Evolutionary conservation across 2,888 invertebrate species (phyloP).

Genomic region (Xylota segnis): DNA sequence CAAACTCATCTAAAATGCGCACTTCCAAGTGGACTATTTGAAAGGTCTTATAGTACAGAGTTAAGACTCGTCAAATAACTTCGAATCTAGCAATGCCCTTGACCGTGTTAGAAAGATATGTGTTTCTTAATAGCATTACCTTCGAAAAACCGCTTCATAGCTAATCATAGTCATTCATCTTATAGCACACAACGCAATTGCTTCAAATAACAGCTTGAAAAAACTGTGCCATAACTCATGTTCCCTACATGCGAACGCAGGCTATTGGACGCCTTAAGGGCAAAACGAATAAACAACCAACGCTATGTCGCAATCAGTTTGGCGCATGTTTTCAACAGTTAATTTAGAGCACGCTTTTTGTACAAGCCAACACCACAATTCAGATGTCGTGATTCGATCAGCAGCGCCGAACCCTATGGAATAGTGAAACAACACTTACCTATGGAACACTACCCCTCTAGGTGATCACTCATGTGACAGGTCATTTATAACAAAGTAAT

Average conservation of each 20-base stretch:
- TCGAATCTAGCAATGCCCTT: conserved; percentile 11
- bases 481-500: conserved; percentile 77
- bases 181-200: conserved; percentile 22
- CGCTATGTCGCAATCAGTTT: conserved; percentile 72
- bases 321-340: conserved; percentile 76
- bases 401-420: conserved; percentile 45
- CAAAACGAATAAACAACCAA: conserved; percentile 64
- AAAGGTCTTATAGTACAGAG: too few relatives aligned
- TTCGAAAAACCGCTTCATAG: conserved; percentile 15
- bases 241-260: conserved; percentile 54
- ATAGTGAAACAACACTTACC: conserved; percentile 23
- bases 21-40: too few relatives aligned
- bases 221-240: conserved; percentile 60
- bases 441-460: conserved; percentile 41
- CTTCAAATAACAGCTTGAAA: conserved; percentile 3
- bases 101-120: conserved; percentile 39
- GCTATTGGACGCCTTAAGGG: conserved; percentile 68
- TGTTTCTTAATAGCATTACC: conserved; percentile 7
- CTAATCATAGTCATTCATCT: conserved; percentile 36
- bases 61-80: background rate
- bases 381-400: conserved; percentile 67
- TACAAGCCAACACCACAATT: conserved; percentile 67
- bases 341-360: conserved; percentile 73
- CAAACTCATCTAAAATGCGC: too few relatives aligned
- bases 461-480: conserved; percentile 72